Base-by-base conservation (phyloP, 1,140 invertebrate species). In the Pseudomyrmex gracilis region DNA sequence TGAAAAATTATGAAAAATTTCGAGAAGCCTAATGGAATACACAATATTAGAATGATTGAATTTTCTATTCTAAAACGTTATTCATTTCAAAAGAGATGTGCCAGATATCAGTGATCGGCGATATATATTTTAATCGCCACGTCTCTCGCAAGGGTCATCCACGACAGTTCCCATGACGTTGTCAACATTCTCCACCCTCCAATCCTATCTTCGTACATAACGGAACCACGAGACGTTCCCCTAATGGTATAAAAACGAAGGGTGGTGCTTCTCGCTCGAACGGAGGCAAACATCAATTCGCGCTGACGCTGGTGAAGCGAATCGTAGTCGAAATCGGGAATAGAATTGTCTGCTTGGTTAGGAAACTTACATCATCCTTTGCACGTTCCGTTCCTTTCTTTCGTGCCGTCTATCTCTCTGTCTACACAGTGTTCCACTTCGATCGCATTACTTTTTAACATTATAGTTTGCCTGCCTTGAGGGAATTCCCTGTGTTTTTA, bases 261-360 rank as follows among this genome's bases (percentile, higher is more conserved):
- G 82, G 60, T 64, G 70, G 73, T 60, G 84, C 55, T 84, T 85
- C 73, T 82, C 85, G 85, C 83, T 84, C 66, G 76, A 89, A 80
- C 63, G 82, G 68, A 90, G 63, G 76, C 83, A 90, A 90, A 89
- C 89, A 89, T 90, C 89, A 82, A 90, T 90, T 89, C 87, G 84
- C 84, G 87, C 87, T 89, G 85, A 84, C 85, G 68, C 68, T 78
- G 87, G 83, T 57, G 70, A 67, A 73, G 70, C 66, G 66, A 83
- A n/a, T 55, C 84, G 43, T 61, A 73, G 63, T 58, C 58, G 58
- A 68, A 68, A 60, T 67, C 73, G 53, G 77, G 78, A 83, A 85
- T 84, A 74, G 73, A 89, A 83, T 87, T 73, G 85, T 90, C 71
- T 60, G 83, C 74, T 51, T 76, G 74, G 60, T 88, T 85, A 84